phyloP scores from a whole-genome alignment of 2,113 vertebrate species.

The Uropsilus gracilis region DNA sequence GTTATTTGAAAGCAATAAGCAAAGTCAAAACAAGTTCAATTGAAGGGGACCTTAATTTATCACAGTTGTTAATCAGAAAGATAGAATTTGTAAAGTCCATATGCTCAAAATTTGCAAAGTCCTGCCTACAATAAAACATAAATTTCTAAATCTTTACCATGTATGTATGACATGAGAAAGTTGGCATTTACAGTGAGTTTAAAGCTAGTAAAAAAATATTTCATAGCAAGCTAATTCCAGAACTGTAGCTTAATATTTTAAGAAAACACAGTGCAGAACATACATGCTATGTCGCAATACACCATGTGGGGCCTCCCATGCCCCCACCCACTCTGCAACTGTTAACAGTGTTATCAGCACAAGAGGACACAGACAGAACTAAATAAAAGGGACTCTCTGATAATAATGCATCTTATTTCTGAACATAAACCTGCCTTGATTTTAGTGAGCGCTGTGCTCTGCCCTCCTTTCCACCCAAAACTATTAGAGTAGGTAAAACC shows the following conservation, averaged over 20 bases:
- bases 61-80: background rate
- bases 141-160: background rate
- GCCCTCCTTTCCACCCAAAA: background rate
- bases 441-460: background rate
- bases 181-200: background rate
- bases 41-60: background rate
- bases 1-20: background rate
- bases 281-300: rapidly evolving
- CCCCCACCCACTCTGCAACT: background rate
- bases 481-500: conserved; percentile 2
- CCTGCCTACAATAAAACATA: background rate
- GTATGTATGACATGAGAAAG: background rate
- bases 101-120: background rate
- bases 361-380: background rate
- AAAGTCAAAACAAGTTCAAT: background rate
- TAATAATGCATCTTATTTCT: conserved; percentile 36
- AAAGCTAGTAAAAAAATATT: conserved; percentile 14
- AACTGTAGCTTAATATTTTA: background rate
- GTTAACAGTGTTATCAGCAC: background rate
- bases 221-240: conserved; percentile 11
- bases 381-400: background rate
- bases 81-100: background rate
- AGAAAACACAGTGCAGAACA: background rate
- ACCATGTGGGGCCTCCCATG: background rate
- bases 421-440: background rate